phyloP scores from a whole-genome alignment of 1,140 invertebrate species.

The Orchestia grillus region DNA sequence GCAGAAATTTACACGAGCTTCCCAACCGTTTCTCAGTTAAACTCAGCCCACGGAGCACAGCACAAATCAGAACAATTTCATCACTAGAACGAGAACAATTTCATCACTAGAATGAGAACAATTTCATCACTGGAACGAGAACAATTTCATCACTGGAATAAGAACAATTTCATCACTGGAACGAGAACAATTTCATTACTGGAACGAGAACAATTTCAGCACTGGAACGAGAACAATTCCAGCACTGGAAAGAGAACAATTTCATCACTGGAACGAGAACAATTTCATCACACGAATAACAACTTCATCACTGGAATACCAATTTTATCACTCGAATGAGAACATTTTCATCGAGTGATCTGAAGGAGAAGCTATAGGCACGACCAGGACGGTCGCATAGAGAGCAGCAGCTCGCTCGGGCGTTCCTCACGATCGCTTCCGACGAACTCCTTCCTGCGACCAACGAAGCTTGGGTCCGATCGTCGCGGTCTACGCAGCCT shows the following conservation, averaged over 20 bases:
- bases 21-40: not conserved
- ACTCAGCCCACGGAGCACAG: not conserved
- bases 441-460: not conserved
- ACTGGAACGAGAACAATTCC: no score
- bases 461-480: not conserved
- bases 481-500: not conserved
- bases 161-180: no score
- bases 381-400: not conserved
- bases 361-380: not conserved
- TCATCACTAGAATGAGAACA: no score
- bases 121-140: no score
- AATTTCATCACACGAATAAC: no score
- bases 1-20: not conserved
- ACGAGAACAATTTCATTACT: not conserved
- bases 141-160: no score
- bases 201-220: not conserved
- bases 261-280: no score
- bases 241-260: no score
- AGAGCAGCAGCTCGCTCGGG: not conserved
- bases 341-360: not conserved
- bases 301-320: not conserved
- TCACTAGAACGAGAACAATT: no score
- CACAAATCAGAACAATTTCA: not conserved
- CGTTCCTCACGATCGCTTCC: slow-evolving; percentile 32
- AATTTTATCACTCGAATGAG: not conserved